Base-by-base conservation (phyloP, 2,888 invertebrate genomes). In the Blera fallax region DNA sequence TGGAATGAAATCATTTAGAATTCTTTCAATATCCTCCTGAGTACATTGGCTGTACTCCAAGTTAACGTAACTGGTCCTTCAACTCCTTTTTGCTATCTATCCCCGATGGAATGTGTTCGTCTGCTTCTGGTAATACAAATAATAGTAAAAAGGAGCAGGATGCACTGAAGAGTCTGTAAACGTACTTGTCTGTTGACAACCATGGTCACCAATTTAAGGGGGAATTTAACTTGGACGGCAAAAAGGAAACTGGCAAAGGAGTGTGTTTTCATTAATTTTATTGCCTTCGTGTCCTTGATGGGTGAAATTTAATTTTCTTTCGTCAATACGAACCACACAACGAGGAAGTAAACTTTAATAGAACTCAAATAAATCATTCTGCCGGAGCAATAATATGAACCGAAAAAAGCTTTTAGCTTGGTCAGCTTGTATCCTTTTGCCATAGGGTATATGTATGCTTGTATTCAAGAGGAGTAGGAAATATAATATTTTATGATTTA, bases 31-130 rank as follows among this genome's bases (percentile, higher is more conserved):
- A 79, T 74, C 67, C 74, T 69, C 60, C 37, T 58, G 56, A 84
- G 73, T 84, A 48, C 79, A 73, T 84, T 84, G 79, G 83, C 83
- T 79, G 62, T 40, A 62, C 64, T 79, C 79, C 83, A 84, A 84
- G 76, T 48, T 67, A 60, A 37, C 56, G 24, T 67, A 65, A 64
- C 64, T 65, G 29, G 60, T 60, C 56, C 48, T 76, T 43, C 6
- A 29, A 48, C 21, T 67, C 37, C 27, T 14, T 24, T 34, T 18
- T 54, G 11, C 3, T 18, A 7, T 6, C 21, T 32, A 29, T 14
- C 24, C 4, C 70, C 45, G 21, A 32, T 18, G 56, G 69, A 21
- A 27, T 58, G 8, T 21, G 21, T 40, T 37, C 60, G 16, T 58
- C 56, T 56, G 56, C 32, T 40, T 52, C 40, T 40, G 67, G 24